These are phyloP conservation scores for Zenarchopterus dispar DNA, from an alignment of 2,797 vertebrate species.

Conservation along the genomic window DNA sequence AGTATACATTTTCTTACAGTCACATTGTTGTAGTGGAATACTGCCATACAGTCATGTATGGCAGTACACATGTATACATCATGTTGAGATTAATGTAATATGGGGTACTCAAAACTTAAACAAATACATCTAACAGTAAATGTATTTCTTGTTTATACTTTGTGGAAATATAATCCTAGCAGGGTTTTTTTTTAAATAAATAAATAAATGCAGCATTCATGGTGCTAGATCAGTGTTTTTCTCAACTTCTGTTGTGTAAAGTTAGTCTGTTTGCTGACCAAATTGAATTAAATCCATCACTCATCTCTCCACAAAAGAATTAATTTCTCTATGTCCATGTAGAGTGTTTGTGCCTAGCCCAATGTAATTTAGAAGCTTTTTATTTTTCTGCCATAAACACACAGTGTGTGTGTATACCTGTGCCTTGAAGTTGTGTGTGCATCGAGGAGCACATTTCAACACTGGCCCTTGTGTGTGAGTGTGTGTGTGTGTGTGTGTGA, in stretches of 20 bases:
- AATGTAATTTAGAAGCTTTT: conserved; percentile 9
- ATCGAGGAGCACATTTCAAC: not conserved
- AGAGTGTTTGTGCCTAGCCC: conserved; percentile 3
- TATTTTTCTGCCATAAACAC: not conserved
- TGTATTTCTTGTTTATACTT: not conserved
- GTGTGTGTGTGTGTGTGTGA: conserved; percentile 9
- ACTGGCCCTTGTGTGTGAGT: conserved; percentile 6
- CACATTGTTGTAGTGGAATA: no score
- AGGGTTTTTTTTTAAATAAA: not conserved
- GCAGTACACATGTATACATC: no score
- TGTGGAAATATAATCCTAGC: not conserved
- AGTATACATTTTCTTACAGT: no score
- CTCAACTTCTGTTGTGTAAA: conserved; percentile 31
- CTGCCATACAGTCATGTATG: no score
- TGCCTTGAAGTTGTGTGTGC: not conserved
- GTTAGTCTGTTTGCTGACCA: conserved; percentile 34
- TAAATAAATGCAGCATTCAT: not conserved
- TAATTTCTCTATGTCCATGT: conserved; percentile 36
- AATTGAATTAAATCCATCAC: conserved; percentile 52
- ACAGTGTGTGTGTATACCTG: conserved; percentile 1
- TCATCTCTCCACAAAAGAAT: conserved; percentile 53
- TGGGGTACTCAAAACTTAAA: not conserved
- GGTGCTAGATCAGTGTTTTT: conserved; percentile 19
- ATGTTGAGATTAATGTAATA: no score
- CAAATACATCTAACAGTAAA: not conserved